Evolutionary conservation across 2,113 vertebrate genomes (phyloP).

Genomic region (Heterotilapia buettikoferi): DNA sequence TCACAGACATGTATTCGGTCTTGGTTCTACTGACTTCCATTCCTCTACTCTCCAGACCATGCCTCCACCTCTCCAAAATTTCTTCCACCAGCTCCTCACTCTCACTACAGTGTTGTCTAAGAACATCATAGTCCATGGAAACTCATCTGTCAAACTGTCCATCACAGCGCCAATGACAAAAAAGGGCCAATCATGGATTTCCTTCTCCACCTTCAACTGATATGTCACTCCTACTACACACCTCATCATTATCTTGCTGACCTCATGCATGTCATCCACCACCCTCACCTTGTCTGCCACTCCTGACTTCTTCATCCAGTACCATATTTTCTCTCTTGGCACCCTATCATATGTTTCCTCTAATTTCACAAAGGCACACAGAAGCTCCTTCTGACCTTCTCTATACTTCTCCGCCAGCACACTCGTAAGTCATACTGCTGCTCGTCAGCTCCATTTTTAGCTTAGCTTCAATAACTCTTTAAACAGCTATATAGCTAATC

Average conservation of each 20-base stretch:
- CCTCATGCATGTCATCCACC: not conserved
- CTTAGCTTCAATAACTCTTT: not conserved
- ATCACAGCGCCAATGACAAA: not conserved
- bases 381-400: not conserved
- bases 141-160: not conserved
- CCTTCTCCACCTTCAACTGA: not conserved
- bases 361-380: not conserved
- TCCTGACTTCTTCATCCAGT: not conserved
- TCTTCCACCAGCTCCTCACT: not conserved
- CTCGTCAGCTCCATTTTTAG: not conserved
- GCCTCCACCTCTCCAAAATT: not conserved
- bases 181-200: not conserved
- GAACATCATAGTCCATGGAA: not conserved
- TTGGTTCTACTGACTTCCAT: not conserved
- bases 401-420: not conserved
- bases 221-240: not conserved
- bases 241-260: not conserved
- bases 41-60: not conserved
- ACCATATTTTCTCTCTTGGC: not conserved
- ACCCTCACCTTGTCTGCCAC: not conserved
- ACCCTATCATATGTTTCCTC: not conserved
- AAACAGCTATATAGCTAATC: not conserved
- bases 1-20: not conserved
- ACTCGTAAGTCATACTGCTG: not conserved
- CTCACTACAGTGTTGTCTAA: not conserved